Percentiles rank a stretch among this genome's conserved stretches.
These are phyloP conservation scores for Odontesthes bonariensis DNA, from an alignment of 2,113 vertebrate species.

Conservation along the genomic window DNA sequence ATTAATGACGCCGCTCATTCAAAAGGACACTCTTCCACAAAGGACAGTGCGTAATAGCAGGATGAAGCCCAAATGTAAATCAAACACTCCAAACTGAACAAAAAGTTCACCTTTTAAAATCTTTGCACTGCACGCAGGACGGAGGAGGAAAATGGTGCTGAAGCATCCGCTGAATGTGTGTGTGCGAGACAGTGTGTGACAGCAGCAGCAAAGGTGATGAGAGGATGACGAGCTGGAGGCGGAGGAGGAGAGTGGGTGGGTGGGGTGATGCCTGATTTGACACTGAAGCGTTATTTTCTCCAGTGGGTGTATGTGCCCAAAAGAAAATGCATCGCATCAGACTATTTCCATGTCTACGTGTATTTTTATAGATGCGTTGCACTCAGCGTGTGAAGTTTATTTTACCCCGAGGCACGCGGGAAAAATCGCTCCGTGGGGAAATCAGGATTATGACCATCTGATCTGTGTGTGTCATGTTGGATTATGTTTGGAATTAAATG, in stretches of 20 bases:
- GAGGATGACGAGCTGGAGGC: slow-evolving; percentile 50
- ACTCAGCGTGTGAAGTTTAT: not conserved
- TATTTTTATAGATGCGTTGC: slow-evolving; percentile 17
- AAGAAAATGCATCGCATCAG: not conserved
- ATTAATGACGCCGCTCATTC: slow-evolving; percentile 66
- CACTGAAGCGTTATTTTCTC: slow-evolving; percentile 3
- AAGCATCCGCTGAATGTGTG: slow-evolving; percentile 37
- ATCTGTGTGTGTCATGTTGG: slow-evolving; percentile 1
- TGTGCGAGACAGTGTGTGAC: slow-evolving; percentile 41
- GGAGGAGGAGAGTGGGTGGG: not conserved
- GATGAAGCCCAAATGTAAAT: slow-evolving; percentile 28
- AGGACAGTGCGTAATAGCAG: not conserved
- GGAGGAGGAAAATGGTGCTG: slow-evolving; percentile 17
- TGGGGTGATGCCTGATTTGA: slow-evolving; percentile 17
- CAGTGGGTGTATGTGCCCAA: not conserved
- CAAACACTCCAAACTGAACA: slow-evolving; percentile 34
- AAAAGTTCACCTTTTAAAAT: slow-evolving; percentile 45
- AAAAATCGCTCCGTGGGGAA: not conserved
- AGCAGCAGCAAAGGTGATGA: slow-evolving; percentile 44
- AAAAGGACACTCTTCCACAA: slow-evolving; percentile 34
- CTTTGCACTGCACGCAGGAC: not conserved
- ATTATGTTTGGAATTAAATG: not conserved
- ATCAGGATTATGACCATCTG: slow-evolving; percentile 11
- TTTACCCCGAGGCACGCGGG: not conserved
- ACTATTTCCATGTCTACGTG: not conserved